Evolutionary conservation across 2,797 vertebrate species (phyloP), one percentile per base, ranked within the genome.

Genomic region (Chromis chromis): DNA sequence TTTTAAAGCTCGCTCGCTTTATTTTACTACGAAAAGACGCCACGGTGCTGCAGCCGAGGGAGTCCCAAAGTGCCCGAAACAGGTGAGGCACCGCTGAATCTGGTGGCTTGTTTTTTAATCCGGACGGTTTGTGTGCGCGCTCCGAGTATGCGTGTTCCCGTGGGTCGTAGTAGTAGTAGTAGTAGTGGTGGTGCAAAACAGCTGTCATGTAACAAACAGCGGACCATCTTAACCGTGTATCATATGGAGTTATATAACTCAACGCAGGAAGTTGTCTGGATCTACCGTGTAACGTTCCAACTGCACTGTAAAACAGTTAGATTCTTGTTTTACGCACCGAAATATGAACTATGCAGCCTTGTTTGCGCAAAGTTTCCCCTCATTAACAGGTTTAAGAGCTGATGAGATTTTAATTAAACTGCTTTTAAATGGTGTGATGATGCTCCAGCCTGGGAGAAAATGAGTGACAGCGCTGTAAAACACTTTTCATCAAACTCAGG

Each of bases 1-100:
- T 39, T 75, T 79, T 70, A 85, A 87, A 82, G 67, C 76, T 71
- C 58, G 0, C 62, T n/a, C 3, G 1, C 12, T 0, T 19, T 13
- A 3, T 73, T 78, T 81, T 46, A 72, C 78, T 75, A 70, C 73
- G 54, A 60, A 60, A 69, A 42, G 50, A 39, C n/a, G 44, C 56
- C 17, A 70, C 16, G 81, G 19, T 66, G 80, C 82, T 14, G 75
- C 74, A 4, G 44, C 19, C 0, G 1, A 3, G 1, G 0, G 61
- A 55, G 12, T 12, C 1, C 1, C 25, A 24, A 49, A 4, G 11
- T 3, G 1, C 0, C 6, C 0, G 4, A 75, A 59, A 46, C 76
- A 76, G 88, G 91, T 91, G 69, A 88, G 89, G 19, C 0, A 0
- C 1, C 9, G 8, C 1, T 17, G 25, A 0, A 14, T 70, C 53